A percentile compares a stretch with the other conserved stretches of the same genome.
phyloP scores from a whole-genome alignment of 2,888 invertebrate genomes.

The Oligia strigilis region DNA sequence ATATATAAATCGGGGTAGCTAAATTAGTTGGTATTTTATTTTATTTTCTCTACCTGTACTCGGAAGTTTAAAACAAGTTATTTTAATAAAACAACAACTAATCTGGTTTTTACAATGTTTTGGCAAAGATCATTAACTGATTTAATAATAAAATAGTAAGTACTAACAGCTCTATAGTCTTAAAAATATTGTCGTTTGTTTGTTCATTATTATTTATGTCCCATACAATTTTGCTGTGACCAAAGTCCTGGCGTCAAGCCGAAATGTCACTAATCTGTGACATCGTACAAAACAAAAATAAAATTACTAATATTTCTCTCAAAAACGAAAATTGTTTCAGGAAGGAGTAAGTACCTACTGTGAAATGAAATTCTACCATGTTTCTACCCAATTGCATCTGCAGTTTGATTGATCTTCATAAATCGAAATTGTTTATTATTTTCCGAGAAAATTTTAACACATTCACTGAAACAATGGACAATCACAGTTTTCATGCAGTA shows the following conservation, averaged over 20 bases:
- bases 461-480: conserved; percentile 17
- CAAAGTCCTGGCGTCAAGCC: conserved; percentile 51
- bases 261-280: conserved; percentile 50
- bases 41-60: not conserved
- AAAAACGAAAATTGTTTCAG: conserved; percentile 9
- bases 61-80: conserved; percentile 11
- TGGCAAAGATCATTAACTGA: not conserved
- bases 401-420: conserved; percentile 10
- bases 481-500: conserved; percentile 7
- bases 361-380: not conserved
- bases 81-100: conserved; percentile 13
- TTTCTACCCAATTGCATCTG: not conserved
- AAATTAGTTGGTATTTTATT: not conserved
- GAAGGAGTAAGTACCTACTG: too few relatives aligned
- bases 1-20: not conserved
- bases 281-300: conserved; percentile 40
- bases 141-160: not conserved
- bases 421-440: not conserved
- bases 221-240: conserved; percentile 25
- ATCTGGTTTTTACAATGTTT: conserved; percentile 24
- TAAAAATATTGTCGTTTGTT: conserved; percentile 16
- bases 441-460: not conserved
- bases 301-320: conserved; percentile 2
- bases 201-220: conserved; percentile 37
- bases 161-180: not conserved